Base-by-base conservation (phyloP, 2,888 invertebrate species). In the Stenotaenia linearis region DNA sequence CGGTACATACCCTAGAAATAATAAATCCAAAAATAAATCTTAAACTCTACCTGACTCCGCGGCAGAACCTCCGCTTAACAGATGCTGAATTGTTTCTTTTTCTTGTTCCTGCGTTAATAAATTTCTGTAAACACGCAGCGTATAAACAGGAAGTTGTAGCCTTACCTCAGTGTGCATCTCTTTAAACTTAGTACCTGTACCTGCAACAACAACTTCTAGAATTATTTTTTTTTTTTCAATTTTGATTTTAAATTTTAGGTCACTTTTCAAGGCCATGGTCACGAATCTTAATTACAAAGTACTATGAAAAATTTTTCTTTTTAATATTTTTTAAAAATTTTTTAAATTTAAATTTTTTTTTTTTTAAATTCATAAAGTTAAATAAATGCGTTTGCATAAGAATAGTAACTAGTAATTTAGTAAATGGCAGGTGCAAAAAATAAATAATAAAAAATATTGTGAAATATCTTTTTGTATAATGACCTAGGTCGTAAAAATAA, bases 201-300 rank as follows among this genome's bases (percentile, higher is more conserved):
- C 56, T 56, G 56, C 18, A 56, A 56, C 10, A 23, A 56, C 56
- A 56, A 40, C 40, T 40, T 15, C 40, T n/a, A 21, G 56, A 56
- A 23, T n/a, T 56, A 0, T 23, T 4, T 56, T 23, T 1, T 56
- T 56, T 0, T 40, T 56, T 56, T 23, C n/a, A 50, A 23, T 23
- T 21, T 9, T 18, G 0, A 23, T 6, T 23, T 5, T 7, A 56
- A 56, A 56, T 56, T 56, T 56, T 56, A 56, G 56, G 56, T 56
- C 56, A 56, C 56, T 56, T 56, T 56, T 56, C 56, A 56, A 56
- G 56, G 56, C 56, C 56, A 56, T 56, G 56, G 56, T 56, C 56
- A 56, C 18, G 56, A 56, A 18, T 56, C 56, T 56, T 56, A 56
- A 56, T 18, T 18, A 23, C 56, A 5, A 56, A 18, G n/a, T n/a